Evolutionary conservation across 2,113 vertebrate species (phyloP).

Genomic region (Actinemys pallida): DNA sequence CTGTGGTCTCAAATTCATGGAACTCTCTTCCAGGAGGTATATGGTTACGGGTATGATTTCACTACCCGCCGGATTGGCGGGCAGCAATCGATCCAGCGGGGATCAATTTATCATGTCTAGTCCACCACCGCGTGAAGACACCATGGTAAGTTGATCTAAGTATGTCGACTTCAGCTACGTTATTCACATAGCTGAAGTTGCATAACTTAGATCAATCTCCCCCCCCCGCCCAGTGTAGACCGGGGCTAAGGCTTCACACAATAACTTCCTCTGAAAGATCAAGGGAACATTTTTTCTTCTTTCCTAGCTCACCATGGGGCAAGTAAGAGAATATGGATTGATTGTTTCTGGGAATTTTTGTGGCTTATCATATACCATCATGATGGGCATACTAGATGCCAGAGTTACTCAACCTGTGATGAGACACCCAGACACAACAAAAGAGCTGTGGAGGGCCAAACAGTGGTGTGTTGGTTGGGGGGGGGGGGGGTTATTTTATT

Average conservation of each 20-base stretch:
- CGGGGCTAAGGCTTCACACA: neutral
- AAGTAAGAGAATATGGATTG: neutral
- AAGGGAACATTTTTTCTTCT: neutral
- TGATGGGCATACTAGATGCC: neutral
- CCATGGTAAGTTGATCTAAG: too few species aligned
- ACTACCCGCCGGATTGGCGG: too few species aligned
- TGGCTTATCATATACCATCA: neutral
- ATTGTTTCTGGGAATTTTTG: slow-evolving; percentile 5
- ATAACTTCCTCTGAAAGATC: neutral
- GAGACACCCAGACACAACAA: neutral
- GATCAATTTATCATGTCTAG: too few species aligned
- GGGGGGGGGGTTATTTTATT: neutral
- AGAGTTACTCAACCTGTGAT: neutral
- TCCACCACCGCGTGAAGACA: too few species aligned
- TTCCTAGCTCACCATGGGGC: neutral
- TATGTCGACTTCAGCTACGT: too few species aligned
- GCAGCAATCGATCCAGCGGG: too few species aligned
- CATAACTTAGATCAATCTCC: too few species aligned
- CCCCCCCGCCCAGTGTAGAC: too few species aligned
- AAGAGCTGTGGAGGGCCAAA: neutral
- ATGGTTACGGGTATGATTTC: too few species aligned
- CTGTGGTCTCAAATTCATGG: too few species aligned
- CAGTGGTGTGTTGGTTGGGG: neutral
- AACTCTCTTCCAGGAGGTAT: too few species aligned
- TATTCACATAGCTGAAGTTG: too few species aligned